These are phyloP conservation scores for Sitta carolinensis DNA, from an alignment of 2,797 vertebrate genomes.

Conservation along the genomic window DNA sequence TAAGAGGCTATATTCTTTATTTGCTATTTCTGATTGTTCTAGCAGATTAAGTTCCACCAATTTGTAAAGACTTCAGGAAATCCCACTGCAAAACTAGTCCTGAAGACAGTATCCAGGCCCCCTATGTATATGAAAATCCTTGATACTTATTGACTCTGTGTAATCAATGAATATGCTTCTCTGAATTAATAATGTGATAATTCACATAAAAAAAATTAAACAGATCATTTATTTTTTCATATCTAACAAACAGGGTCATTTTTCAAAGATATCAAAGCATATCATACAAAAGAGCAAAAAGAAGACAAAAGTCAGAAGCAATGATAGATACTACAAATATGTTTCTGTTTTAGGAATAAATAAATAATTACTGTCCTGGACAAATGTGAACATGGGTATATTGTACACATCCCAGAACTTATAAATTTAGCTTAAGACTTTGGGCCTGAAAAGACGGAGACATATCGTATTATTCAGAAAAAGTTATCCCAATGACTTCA, in stretches of 20 bases:
- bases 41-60: not conserved
- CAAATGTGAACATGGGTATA: not conserved
- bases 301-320: not conserved
- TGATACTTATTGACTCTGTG: not conserved
- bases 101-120: not conserved
- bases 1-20: not conserved
- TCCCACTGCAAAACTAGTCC: not conserved
- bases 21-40: not conserved
- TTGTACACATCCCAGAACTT: not conserved
- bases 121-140: not conserved
- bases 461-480: slow-evolving; percentile 6
- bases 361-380: not conserved
- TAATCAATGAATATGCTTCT: not conserved
- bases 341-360: not conserved
- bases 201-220: not conserved
- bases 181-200: not conserved
- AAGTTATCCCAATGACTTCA: slow-evolving; percentile 7
- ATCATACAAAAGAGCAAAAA: not conserved
- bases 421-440: not conserved
- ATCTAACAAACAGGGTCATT: not conserved
- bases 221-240: not conserved
- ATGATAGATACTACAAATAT: not conserved
- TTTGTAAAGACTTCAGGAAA: not conserved
- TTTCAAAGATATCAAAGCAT: not conserved
- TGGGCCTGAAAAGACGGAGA: not conserved